Conservation (phyloP, 2,888 invertebrate genomes). For the Osedax fenrisi region DNA sequence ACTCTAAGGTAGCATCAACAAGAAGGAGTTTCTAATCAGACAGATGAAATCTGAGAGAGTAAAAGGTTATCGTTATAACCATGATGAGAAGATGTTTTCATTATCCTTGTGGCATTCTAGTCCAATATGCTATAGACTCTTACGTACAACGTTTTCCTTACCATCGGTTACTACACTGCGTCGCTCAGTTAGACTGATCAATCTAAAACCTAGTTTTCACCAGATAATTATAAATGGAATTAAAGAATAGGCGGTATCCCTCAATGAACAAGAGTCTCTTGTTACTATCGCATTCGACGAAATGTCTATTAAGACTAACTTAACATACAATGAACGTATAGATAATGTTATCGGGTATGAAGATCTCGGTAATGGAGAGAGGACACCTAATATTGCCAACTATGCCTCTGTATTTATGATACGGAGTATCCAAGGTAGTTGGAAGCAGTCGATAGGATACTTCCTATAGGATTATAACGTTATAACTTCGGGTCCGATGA, state of each 20-base stretch:
- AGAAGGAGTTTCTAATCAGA: too few species aligned
- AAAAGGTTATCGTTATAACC: neutral
- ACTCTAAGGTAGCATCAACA: too few species aligned
- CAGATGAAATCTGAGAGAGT: too few species aligned
- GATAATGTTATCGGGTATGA: neutral
- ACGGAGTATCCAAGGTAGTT: neutral
- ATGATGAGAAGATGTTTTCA: neutral
- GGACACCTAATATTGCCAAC: slow-evolving; percentile 3
- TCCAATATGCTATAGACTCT: slow-evolving; percentile 12
- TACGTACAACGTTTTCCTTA: neutral
- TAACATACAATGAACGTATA: neutral
- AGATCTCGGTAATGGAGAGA: neutral
- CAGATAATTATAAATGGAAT: neutral
- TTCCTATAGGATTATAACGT: too few species aligned
- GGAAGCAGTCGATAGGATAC: slow-evolving; percentile 20
- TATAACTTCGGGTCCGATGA: slow-evolving; percentile 19
- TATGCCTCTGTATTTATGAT: slow-evolving; percentile 21
- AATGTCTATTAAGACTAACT: slow-evolving; percentile 2
- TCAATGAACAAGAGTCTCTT: neutral
- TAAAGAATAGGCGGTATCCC: neutral
- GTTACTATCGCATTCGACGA: slow-evolving; percentile 8
- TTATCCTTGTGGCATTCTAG: slow-evolving; percentile 13
- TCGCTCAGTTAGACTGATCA: neutral
- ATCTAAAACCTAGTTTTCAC: slow-evolving; percentile 9
- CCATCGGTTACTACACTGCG: slow-evolving; percentile 5